Evolutionary conservation across 2,888 invertebrate genomes (phyloP).

Genomic region (Drosophila cognata): DNA sequence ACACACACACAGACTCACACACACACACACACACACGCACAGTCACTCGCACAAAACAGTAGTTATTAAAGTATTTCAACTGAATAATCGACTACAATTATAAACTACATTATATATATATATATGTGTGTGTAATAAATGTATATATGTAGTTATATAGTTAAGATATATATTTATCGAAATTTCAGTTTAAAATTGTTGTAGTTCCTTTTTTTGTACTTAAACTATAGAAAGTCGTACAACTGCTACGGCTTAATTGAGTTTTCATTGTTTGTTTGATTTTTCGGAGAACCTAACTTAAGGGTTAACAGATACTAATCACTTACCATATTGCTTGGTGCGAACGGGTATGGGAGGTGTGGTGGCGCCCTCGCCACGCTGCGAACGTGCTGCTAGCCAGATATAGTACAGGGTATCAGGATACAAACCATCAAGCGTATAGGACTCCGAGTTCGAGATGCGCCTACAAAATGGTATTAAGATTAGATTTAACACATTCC

Average conservation of each 20-base stretch:
- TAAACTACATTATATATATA: conserved; percentile 29
- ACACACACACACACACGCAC: conserved; percentile 40
- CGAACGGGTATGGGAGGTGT: conserved; percentile 97
- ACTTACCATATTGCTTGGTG: conserved; percentile 99
- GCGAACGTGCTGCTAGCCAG: conserved; percentile 97
- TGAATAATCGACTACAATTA: conserved; percentile 66
- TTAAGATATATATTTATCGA: conserved; percentile 29
- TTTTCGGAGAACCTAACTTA: conserved; percentile 52
- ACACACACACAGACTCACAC: conserved; percentile 39
- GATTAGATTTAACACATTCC: not conserved
- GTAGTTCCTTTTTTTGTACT: conserved; percentile 40
- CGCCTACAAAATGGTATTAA: conserved; percentile 85
- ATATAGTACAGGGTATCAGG: conserved; percentile 98
- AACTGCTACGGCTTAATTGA: conserved; percentile 64
- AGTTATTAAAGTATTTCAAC: conserved; percentile 43
- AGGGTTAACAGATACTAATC: conserved; percentile 9
- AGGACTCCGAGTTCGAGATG: conserved; percentile 93
- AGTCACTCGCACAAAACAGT: conserved; percentile 23
- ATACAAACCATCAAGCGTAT: conserved; percentile 95
- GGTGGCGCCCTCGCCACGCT: conserved; percentile 97
- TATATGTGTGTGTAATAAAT: conserved; percentile 27
- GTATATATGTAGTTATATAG: conserved; percentile 27
- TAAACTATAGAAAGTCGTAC: conserved; percentile 68
- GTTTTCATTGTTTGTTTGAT: conserved; percentile 14
- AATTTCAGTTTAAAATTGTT: conserved; percentile 32